Percentiles rank a stretch among this genome's conserved stretches.
These are phyloP conservation scores for Podarcis raffonei DNA, from an alignment of 2,113 vertebrate genomes.

Conservation along the genomic window DNA sequence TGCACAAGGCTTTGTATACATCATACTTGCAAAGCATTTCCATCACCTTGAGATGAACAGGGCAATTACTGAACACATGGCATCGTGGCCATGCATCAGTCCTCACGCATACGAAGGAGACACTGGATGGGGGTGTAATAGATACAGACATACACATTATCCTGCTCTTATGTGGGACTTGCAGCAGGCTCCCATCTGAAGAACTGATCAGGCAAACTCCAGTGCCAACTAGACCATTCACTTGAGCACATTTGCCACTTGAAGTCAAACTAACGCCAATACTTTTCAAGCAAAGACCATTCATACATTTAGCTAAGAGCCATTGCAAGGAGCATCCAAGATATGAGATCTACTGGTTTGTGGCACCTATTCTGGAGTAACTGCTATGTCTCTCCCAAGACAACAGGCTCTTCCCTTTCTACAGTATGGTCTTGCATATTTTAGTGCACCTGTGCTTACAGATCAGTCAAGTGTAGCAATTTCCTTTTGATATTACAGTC, in stretches of 20 bases:
- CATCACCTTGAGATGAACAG: too few relatives aligned
- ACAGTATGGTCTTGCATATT: not conserved
- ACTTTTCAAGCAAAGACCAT: not conserved
- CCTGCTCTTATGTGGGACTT: not conserved
- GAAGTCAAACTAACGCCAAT: not conserved
- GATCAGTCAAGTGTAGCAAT: not conserved
- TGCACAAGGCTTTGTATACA: too few relatives aligned
- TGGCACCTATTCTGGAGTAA: not conserved
- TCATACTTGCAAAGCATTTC: too few relatives aligned
- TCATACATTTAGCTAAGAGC: not conserved
- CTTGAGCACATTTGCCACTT: not conserved
- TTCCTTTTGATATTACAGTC: not conserved
- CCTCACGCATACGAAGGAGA: too few relatives aligned
- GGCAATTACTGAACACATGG: too few relatives aligned
- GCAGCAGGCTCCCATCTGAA: not conserved
- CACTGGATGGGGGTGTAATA: too few relatives aligned
- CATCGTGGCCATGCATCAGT: too few relatives aligned
- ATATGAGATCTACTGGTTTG: not conserved
- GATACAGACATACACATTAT: too few relatives aligned
- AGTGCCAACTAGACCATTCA: too few relatives aligned
- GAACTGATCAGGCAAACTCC: not conserved
- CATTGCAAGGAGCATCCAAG: not conserved
- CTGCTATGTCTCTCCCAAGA: too few relatives aligned
- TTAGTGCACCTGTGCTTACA: too few relatives aligned
- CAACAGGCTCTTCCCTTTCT: not conserved